Evolutionary conservation across 2,113 vertebrate genomes (phyloP).

Genomic region (Neopipo cinnamomea): DNA sequence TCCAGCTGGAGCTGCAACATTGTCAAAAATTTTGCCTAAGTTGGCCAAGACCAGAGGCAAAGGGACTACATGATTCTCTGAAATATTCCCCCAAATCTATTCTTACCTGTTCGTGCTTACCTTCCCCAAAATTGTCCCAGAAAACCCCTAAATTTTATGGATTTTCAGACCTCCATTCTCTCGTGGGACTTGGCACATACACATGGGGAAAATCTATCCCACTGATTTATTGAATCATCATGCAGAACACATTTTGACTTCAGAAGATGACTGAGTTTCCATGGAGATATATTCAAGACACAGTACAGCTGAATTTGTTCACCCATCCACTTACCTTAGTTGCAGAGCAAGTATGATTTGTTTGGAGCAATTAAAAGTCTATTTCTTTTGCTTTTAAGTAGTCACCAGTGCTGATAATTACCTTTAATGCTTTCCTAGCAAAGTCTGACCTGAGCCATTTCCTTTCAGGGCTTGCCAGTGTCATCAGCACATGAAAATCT

Average conservation of each 20-base stretch:
- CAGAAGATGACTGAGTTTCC: constrained; percentile 35
- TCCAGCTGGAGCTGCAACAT: not conserved
- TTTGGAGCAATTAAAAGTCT: not conserved
- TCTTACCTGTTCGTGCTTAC: not conserved
- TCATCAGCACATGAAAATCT: not conserved
- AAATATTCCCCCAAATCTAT: not conserved
- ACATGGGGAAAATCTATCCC: not conserved
- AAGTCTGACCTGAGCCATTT: not conserved
- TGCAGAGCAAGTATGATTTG: not conserved
- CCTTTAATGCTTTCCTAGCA: not conserved
- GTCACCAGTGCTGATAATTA: not conserved
- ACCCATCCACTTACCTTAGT: constrained; percentile 3
- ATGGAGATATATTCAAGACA: constrained; percentile 37
- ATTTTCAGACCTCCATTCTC: not conserved
- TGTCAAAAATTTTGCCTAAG: not conserved
- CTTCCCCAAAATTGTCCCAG: not conserved
- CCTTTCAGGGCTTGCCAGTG: not conserved
- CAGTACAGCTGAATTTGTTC: not conserved
- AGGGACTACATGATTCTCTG: not conserved
- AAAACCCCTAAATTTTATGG: not conserved
- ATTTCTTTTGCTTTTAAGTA: not conserved
- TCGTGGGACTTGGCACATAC: not conserved
- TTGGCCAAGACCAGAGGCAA: not conserved
- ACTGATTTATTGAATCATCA: not conserved
- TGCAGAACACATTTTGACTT: not conserved